A percentile compares a stretch with the other conserved stretches of the same genome.
phyloP scores from a whole-genome alignment of 2,113 vertebrate species.

The Excalfactoria chinensis region DNA sequence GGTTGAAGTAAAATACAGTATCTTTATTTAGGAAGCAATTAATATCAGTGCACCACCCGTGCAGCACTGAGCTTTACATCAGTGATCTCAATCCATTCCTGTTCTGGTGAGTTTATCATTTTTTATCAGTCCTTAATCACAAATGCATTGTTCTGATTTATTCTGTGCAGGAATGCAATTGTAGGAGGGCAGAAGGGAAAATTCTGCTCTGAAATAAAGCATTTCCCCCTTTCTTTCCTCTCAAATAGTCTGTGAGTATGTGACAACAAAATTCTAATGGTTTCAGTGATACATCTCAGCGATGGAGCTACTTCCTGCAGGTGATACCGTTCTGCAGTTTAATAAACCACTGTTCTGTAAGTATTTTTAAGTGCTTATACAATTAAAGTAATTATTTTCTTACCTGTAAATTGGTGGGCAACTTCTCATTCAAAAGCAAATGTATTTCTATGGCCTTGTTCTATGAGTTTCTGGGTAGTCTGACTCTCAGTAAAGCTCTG shows the following conservation, averaged over 20 bases:
- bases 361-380: neutral
- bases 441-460: neutral
- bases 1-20: neutral
- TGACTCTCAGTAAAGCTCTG: neutral
- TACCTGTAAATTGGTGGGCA: neutral
- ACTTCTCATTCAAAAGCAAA: neutral
- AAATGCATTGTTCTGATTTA: constrained; percentile 3
- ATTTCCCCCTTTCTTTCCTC: neutral
- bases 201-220: neutral
- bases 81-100: neutral
- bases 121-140: neutral
- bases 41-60: neutral
- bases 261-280: neutral
- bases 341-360: neutral
- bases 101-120: neutral
- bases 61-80: neutral
- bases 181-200: constrained; percentile 3
- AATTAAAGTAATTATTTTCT: neutral
- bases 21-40: neutral
- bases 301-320: neutral
- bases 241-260: neutral
- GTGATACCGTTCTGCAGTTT: neutral
- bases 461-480: neutral
- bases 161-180: neutral
- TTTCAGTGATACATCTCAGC: neutral